Base-by-base conservation (phyloP, 1,140 invertebrate species). In the Platyscapa corneri region DNA sequence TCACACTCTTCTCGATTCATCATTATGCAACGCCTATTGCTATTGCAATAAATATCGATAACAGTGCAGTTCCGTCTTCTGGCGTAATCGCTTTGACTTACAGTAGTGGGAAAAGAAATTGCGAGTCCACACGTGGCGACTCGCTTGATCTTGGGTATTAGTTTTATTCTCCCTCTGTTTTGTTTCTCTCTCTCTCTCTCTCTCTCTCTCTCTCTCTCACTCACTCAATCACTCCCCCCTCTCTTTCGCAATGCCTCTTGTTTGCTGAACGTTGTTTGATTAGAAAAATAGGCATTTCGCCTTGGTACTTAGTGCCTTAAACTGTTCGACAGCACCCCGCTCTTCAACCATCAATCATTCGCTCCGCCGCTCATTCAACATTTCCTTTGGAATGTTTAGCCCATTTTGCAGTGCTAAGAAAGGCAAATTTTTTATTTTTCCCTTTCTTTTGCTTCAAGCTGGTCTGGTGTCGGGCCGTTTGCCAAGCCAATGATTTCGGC, bases 221-320 rank as follows among this genome's bases (percentile, higher is more conserved):
- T 42, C 34, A n/a, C 60, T 30, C 42, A 46, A 56, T 32, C 60
- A 20, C 46, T 64, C 37, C 10, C 42, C n/a, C 32, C 30, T 34
- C 42, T 42, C 34, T 30, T 27, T 72, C 60, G 42, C 30, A 37
- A 20, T 34, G 8, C 8, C 49, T 53, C 49, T 14, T 18, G 60
- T 77, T 81, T 53, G 34, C 60, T 70, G 46, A 49, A 72, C 67
- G 65, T 67, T 49, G 85, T 86, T 83, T 65, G 76, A 83, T 86
- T 86, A 86, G 81, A 86, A 42, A 75, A 86, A 78, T 70, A 79
- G 85, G 81, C 80, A 60, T 83, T 72, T 75, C 82, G 86, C 82
- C 87, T 86, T 81, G 86, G 86, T 86, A 86, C 86, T 80, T 84
- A 86, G 87, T 90, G 89, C 87, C 87, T 89, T 88, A 85, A 89